A percentile compares a stretch with the other conserved stretches of the same genome.
These are phyloP conservation scores for Rutilus rutilus DNA, from an alignment of 2,113 vertebrate species.

Conservation along the genomic window DNA sequence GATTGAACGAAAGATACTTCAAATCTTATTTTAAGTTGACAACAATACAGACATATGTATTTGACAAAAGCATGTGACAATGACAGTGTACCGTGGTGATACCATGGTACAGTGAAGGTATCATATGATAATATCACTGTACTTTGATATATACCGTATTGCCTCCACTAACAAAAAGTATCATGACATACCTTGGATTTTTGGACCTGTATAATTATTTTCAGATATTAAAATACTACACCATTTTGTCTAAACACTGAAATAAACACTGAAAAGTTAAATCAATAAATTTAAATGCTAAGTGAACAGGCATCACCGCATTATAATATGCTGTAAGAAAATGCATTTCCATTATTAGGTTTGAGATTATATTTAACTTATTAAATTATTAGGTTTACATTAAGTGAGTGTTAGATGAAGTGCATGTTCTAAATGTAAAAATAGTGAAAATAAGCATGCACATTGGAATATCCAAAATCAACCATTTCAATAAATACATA, in stretches of 20 bases:
- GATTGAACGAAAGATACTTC: background rate
- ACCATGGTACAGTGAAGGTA: background rate
- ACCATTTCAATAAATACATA: background rate
- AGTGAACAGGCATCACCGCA: background rate
- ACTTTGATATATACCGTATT: background rate
- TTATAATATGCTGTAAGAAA: background rate
- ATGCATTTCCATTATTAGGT: background rate
- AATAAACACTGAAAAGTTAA: background rate
- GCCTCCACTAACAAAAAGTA: background rate
- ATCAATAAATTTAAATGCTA: background rate
- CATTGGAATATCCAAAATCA: background rate
- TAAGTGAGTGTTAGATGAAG: background rate
- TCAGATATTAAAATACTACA: background rate
- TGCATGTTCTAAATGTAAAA: background rate
- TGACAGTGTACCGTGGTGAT: background rate
- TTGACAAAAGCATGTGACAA: background rate
- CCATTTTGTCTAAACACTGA: background rate
- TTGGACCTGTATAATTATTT: background rate
- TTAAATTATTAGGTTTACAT: background rate
- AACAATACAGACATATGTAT: background rate
- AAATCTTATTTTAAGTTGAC: slow-evolving; percentile 12
- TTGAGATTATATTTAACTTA: background rate
- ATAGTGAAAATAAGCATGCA: background rate
- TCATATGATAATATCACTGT: background rate
- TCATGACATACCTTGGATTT: background rate